Evolutionary conservation across 1,140 invertebrate genomes (phyloP).

Genomic region (Lucilia cuprina): DNA sequence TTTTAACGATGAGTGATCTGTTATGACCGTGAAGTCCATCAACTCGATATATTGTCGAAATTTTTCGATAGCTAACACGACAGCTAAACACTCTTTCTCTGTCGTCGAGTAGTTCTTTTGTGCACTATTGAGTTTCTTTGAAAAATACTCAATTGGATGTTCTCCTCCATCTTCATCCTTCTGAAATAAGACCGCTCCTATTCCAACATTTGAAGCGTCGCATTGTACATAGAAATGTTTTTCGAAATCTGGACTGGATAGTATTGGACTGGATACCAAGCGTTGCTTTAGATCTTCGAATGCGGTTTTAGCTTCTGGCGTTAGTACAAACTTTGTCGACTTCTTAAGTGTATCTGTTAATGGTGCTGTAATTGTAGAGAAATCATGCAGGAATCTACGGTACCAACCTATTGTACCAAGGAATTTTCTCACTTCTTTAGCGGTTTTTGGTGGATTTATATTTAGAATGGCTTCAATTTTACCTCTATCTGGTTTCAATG

Average conservation of each 20-base stretch:
- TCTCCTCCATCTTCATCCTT: too few relatives aligned
- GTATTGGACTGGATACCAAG: slow-evolving; percentile 51
- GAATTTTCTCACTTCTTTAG: slow-evolving; percentile 42
- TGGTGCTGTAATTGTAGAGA: slow-evolving; percentile 43
- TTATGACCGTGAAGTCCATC: too few relatives aligned
- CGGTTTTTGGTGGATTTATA: not conserved
- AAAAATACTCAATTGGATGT: slow-evolving; percentile 48
- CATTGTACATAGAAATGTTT: not conserved
- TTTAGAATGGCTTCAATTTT: slow-evolving; percentile 8
- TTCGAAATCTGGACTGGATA: slow-evolving; percentile 55
- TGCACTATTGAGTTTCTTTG: slow-evolving; percentile 39
- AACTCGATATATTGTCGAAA: slow-evolving; percentile 42
- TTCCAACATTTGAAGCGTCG: not conserved
- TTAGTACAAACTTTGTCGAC: not conserved
- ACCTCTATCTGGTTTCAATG: slow-evolving; percentile 37
- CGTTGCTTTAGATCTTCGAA: slow-evolving; percentile 50
- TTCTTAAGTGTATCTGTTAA: slow-evolving; percentile 44
- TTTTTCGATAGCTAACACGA: slow-evolving; percentile 61
- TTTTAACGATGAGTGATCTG: too few relatives aligned
- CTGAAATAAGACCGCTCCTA: too few relatives aligned
- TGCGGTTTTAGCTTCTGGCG: slow-evolving; percentile 43
- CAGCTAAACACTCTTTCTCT: slow-evolving; percentile 49
- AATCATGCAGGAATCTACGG: slow-evolving; percentile 54
- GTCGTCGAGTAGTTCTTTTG: too few relatives aligned
- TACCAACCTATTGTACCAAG: slow-evolving; percentile 57